A percentile compares a stretch with the other conserved stretches of the same genome.
These are phyloP conservation scores for Sinella curviseta DNA, from an alignment of 1,140 invertebrate species.

Conservation along the genomic window DNA sequence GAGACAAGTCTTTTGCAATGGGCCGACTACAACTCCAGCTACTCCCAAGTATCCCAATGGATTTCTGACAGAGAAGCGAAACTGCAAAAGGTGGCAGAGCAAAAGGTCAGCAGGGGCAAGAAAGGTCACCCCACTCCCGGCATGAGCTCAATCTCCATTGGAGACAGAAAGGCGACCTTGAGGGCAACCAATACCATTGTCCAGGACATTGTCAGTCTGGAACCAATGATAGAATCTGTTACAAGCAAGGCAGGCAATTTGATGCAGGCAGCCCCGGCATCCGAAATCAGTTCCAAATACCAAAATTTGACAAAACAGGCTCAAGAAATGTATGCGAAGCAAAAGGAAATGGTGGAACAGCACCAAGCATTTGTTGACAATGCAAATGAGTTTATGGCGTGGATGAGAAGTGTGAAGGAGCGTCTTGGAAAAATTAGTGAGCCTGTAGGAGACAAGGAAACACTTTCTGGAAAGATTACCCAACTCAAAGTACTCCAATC, in stretches of 20 bases:
- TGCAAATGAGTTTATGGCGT: slow-evolving; percentile 85
- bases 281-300: slow-evolving; percentile 86
- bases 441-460: slow-evolving; percentile 90
- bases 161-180: slow-evolving; percentile 83
- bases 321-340: slow-evolving; percentile 83
- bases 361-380: slow-evolving; percentile 87
- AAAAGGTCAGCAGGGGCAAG: slow-evolving; percentile 50
- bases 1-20: slow-evolving; percentile 89
- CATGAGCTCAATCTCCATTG: slow-evolving; percentile 74
- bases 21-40: slow-evolving; percentile 92
- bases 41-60: slow-evolving; percentile 89
- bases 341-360: slow-evolving; percentile 84
- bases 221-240: slow-evolving; percentile 92
- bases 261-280: slow-evolving; percentile 74
- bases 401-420: slow-evolving; percentile 86
- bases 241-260: slow-evolving; percentile 86
- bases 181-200: slow-evolving; percentile 89
- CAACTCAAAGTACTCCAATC: slow-evolving; percentile 80
- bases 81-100: slow-evolving; percentile 85
- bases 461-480: slow-evolving; percentile 76
- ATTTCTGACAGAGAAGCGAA: slow-evolving; percentile 91
- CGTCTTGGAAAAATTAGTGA: slow-evolving; percentile 89
- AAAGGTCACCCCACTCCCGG: slow-evolving; percentile 60
- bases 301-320: slow-evolving; percentile 85
- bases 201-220: slow-evolving; percentile 90